These are phyloP conservation scores for Amaurobius ferox DNA, from an alignment of 2,888 invertebrate species.

Conservation along the genomic window DNA sequence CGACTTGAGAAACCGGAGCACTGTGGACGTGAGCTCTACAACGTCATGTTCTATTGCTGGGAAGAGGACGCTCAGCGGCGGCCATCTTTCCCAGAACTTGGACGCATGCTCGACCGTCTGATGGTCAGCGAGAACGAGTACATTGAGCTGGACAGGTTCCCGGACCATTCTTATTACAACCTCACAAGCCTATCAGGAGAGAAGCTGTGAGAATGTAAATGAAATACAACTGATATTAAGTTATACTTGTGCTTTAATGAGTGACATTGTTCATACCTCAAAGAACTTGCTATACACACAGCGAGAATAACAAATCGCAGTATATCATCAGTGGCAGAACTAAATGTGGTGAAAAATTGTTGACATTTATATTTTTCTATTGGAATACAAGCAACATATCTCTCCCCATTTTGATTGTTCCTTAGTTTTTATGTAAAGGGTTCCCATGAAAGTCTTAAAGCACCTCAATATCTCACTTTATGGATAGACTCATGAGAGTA, in stretches of 20 bases:
- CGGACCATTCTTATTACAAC: conserved; percentile 89
- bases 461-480: too few species aligned
- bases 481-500: too few species aligned
- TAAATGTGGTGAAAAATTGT: too few species aligned
- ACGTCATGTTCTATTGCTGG: conserved; percentile 98
- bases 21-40: conserved; percentile 90
- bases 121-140: conserved; percentile 94
- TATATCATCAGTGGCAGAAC: too few species aligned
- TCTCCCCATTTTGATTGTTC: too few species aligned
- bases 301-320: too few species aligned
- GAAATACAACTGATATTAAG: background rate
- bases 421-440: too few species aligned
- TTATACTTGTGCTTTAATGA: background rate
- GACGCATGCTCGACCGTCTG: conserved; percentile 87
- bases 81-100: conserved; percentile 90
- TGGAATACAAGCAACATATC: too few species aligned
- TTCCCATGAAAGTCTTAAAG: too few species aligned
- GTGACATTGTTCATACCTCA: background rate
- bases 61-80: conserved; percentile 88
- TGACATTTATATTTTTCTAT: too few species aligned
- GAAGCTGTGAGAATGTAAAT: conserved; percentile 61
- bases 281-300: too few species aligned
- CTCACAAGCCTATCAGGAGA: conserved; percentile 74
- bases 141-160: conserved; percentile 93
- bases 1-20: conserved; percentile 95